A percentile compares a stretch with the other conserved stretches of the same genome.
These are phyloP conservation scores for Todiramphus chloris DNA, from an alignment of 2,113 vertebrate genomes.

Conservation along the genomic window DNA sequence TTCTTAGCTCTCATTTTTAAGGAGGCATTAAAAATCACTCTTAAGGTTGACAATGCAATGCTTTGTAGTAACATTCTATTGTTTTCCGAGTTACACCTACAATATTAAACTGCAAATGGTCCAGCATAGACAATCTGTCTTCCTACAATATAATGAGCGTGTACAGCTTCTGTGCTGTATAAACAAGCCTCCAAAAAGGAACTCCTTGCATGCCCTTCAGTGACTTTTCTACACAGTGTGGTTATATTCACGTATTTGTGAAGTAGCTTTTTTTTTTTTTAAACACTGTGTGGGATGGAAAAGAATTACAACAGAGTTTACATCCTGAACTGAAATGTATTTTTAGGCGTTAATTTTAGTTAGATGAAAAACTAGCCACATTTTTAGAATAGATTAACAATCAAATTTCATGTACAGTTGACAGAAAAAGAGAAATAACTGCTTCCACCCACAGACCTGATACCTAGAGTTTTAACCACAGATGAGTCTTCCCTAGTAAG, in stretches of 20 bases:
- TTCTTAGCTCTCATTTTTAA: not conserved
- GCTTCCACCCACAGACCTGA: not conserved
- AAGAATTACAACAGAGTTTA: not conserved
- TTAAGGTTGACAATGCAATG: not conserved
- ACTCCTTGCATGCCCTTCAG: not conserved
- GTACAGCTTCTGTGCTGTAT: not conserved
- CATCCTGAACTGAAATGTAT: not conserved
- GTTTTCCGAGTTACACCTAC: not conserved
- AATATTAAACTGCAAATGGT: not conserved
- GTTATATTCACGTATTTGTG: not conserved
- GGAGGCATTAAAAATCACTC: not conserved
- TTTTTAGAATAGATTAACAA: not conserved
- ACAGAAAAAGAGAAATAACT: not conserved
- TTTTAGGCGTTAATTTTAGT: not conserved
- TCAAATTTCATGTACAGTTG: not conserved
- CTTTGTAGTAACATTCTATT: not conserved
- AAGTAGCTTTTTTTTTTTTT: not conserved
- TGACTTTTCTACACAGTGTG: not conserved
- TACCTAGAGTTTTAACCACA: not conserved
- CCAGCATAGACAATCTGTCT: not conserved
- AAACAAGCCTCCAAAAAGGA: not conserved
- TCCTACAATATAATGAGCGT: not conserved
- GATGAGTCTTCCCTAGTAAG: not conserved
- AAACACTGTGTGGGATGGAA: not conserved
- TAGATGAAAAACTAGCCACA: not conserved